These are phyloP conservation scores for Fregata magnificens DNA, from an alignment of 2,113 vertebrate genomes.

Conservation along the genomic window DNA sequence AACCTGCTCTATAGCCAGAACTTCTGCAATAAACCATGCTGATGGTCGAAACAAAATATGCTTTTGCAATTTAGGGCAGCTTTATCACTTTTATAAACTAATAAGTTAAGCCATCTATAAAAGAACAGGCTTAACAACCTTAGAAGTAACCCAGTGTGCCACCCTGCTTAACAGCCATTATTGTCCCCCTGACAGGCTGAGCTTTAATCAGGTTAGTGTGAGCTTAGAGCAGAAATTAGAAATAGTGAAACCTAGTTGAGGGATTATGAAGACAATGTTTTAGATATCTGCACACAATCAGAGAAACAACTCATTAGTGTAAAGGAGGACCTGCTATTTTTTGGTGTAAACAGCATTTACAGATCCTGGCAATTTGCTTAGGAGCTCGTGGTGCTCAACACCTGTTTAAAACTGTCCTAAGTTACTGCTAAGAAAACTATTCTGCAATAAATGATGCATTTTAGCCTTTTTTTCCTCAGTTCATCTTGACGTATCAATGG, in stretches of 20 bases:
- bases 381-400: not conserved
- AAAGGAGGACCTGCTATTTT: not conserved
- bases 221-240: constrained; percentile 24
- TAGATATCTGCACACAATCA: not conserved
- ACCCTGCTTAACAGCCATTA: not conserved
- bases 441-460: not conserved
- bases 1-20: not conserved
- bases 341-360: not conserved
- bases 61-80: constrained; percentile 25
- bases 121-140: constrained; percentile 19
- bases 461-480: not conserved
- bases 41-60: not conserved
- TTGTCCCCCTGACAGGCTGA: not conserved
- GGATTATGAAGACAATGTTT: not conserved
- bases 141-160: not conserved
- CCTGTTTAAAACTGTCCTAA: not conserved
- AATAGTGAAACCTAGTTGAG: not conserved
- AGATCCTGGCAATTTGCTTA: not conserved
- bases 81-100: constrained; percentile 12
- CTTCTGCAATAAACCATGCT: not conserved
- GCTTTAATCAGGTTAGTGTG: constrained; percentile 32
- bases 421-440: not conserved
- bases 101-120: not conserved
- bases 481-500: not conserved
- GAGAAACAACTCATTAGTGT: not conserved